These are phyloP conservation scores for Euphonia xanthogaster DNA, from an alignment of 2,797 vertebrate genomes.

Conservation along the genomic window DNA sequence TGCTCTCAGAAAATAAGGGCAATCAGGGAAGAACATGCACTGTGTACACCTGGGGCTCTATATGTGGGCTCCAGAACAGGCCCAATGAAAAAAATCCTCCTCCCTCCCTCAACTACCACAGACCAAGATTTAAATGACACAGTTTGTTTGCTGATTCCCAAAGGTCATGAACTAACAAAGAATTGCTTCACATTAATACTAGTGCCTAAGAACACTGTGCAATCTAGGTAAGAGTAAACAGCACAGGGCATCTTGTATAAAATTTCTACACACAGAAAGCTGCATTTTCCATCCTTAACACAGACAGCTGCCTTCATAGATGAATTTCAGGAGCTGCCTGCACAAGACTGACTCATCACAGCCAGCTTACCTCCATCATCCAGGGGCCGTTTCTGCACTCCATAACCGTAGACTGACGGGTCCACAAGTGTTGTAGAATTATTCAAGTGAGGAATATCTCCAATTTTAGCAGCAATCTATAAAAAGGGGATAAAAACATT, in stretches of 20 bases:
- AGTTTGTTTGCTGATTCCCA: neutral
- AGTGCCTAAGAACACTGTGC: neutral
- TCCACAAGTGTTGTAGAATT: slow-evolving; percentile 91
- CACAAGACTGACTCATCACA: neutral
- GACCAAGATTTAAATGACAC: neutral
- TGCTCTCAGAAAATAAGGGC: neutral
- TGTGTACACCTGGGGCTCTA: neutral
- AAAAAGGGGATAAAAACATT: neutral
- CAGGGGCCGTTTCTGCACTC: slow-evolving; percentile 90
- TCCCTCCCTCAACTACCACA: neutral
- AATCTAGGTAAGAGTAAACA: neutral
- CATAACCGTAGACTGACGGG: slow-evolving; percentile 90
- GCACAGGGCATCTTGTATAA: neutral
- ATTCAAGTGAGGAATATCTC: slow-evolving; percentile 95
- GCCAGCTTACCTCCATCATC: slow-evolving; percentile 90
- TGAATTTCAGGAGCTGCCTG: neutral
- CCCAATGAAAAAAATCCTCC: neutral
- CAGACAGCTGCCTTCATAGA: neutral
- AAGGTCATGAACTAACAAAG: neutral
- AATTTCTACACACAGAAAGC: neutral
- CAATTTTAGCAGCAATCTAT: slow-evolving; percentile 97
- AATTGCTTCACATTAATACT: neutral
- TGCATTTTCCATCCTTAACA: neutral
- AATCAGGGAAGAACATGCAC: neutral
- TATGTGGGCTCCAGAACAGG: neutral